Evolutionary conservation across 2,888 invertebrate species (phyloP), one percentile per base, ranked within the genome.

Genomic region (Troides oblongomaculatus): DNA sequence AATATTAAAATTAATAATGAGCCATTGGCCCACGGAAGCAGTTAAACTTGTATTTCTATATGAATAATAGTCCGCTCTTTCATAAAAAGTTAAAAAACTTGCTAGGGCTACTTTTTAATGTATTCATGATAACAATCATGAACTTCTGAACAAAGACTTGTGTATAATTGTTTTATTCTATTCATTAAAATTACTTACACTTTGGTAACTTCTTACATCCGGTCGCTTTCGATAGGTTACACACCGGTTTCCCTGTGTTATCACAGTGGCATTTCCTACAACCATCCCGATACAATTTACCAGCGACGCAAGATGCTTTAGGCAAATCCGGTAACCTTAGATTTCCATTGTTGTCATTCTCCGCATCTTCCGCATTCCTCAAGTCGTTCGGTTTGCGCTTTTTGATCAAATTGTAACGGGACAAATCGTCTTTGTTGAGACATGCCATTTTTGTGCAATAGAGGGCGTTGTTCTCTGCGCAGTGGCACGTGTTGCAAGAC

Each of bases 401-500:
- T 25, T 64, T 58, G 7, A 60, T 57, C 10, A 50, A 5, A 23
- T 66, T 65, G 23, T 63, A 64, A 25, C 36, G 43, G 4, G 25
- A 25, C 7, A 66, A 21, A 43, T 58, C 67, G 63, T 62, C 68
- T 0, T 73, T 30, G 4, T 72, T 59, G 0, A 82, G 25, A 58
- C 93, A 93, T 0, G 80, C 82, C 75, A 84, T 85, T 73, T 88
- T 86, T 0, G 90, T 88, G 74, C 94, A 94, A 14, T 87, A 43
- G 0, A 90, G 74, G 0, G 71, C 62, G 3, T 81, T 77, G 1
- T 78, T 69, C 0, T 62, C 56, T 0, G 76, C 79, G 64, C 92
- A 92, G 1, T 77, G 76, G 36, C 92, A 92, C 0, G 80, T 83
- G 64, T 92, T 92, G 72, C 92, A 92, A 0, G 80, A 81, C 72